A percentile compares a stretch with the other conserved stretches of the same genome.
Conservation (phyloP, 1,140 invertebrate genomes). For the Trichogramma pretiosum region DNA sequence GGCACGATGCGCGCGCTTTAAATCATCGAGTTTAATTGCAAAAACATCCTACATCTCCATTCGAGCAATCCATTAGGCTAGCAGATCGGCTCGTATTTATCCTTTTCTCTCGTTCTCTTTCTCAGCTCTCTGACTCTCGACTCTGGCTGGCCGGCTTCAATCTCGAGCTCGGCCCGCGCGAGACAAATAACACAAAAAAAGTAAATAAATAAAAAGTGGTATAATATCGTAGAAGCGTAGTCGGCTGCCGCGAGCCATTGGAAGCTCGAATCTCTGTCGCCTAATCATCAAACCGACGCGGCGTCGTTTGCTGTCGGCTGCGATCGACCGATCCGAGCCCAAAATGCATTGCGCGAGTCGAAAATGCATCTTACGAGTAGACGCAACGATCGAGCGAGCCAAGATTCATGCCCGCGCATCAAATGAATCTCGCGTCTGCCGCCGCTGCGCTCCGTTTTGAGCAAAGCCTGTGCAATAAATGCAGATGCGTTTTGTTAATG, state of each 20-base stretch:
- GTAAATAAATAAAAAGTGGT: constrained; percentile 1
- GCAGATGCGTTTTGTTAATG: constrained; percentile 22
- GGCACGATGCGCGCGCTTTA: not conserved
- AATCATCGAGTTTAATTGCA: not conserved
- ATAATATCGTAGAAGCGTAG: too few relatives aligned
- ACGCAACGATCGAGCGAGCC: too few relatives aligned
- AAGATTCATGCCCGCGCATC: not conserved
- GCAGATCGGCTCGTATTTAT: not conserved
- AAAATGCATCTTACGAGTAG: too few relatives aligned
- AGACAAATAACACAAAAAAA: not conserved
- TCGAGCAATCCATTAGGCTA: not conserved
- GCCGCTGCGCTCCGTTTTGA: not conserved
- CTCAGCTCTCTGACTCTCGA: not conserved
- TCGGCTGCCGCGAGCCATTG: too few relatives aligned
- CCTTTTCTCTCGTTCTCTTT: not conserved
- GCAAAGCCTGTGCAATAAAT: constrained; percentile 14
- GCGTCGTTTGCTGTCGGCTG: too few relatives aligned
- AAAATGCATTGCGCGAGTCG: too few relatives aligned
- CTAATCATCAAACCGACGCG: too few relatives aligned
- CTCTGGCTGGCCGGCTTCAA: too few relatives aligned
- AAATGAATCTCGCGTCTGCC: constrained; percentile 1
- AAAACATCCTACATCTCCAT: not conserved
- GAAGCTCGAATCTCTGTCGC: too few relatives aligned
- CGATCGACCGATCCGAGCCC: too few relatives aligned
- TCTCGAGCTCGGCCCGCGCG: not conserved